Percentiles rank a stretch among this genome's conserved stretches.
Evolutionary conservation across 2,888 invertebrate genomes (phyloP).

Genomic region (Drosophila longiperda): DNA sequence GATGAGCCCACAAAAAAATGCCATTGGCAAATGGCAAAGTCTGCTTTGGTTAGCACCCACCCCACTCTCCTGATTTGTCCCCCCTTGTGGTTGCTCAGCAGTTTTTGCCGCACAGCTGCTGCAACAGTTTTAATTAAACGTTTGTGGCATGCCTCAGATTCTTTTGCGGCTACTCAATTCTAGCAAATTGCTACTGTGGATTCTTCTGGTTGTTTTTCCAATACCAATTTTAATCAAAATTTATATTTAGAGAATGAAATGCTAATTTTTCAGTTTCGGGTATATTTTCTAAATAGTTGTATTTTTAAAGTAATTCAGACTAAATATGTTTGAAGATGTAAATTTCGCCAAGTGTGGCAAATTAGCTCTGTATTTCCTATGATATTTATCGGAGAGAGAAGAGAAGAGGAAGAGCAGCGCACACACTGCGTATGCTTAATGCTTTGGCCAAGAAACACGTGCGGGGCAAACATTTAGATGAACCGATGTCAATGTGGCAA

Average conservation of each 20-base stretch:
- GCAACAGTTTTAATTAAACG: conserved; percentile 70
- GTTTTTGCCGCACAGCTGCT: conserved; percentile 56
- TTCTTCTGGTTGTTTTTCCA: not conserved
- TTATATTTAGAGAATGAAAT: not conserved
- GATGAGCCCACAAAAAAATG: conserved; percentile 67
- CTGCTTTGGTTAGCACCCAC: conserved; percentile 12
- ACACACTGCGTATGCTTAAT: conserved; percentile 45
- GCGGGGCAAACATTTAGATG: conserved; percentile 38
- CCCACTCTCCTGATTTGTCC: not conserved
- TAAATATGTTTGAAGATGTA: not conserved
- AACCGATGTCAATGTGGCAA: conserved; percentile 39
- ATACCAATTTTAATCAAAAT: not conserved
- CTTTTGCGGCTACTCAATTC: conserved; percentile 15
- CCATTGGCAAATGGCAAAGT: conserved; percentile 53
- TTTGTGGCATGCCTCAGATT: conserved; percentile 13
- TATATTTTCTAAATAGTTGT: not conserved
- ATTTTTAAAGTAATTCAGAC: not conserved
- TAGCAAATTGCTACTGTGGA: conserved; percentile 24
- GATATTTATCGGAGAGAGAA: not conserved
- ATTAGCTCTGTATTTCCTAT: conserved; percentile 36
- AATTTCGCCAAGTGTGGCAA: not conserved
- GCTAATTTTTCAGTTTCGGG: not conserved
- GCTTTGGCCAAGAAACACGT: conserved; percentile 29
- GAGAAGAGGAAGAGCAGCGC: not conserved
- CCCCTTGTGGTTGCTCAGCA: conserved; percentile 57